Base-by-base conservation (phyloP, 2,113 vertebrate species). In the Myotis lucifugus region DNA sequence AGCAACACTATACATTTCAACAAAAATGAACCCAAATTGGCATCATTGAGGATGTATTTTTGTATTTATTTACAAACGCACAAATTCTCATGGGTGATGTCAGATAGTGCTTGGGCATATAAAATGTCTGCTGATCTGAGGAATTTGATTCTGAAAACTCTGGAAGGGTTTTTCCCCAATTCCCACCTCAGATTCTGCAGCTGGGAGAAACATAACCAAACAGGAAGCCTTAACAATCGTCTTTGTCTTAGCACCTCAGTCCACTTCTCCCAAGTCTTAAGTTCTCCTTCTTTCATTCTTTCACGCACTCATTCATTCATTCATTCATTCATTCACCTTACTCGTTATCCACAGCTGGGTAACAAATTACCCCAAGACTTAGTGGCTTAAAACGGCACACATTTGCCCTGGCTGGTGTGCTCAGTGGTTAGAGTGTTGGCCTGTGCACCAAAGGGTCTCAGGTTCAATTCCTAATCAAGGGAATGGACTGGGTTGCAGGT, bases 71-170 rank as follows among this genome's bases (percentile, higher is more conserved):
- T 46, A 90, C 42, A 88, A 94, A 73, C 42, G 85, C 34, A 88
- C 66, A 84, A 64, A 76, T 88, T 81, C 50, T 85, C 17, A 7
- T 40, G 56, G n/a, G 5, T 67, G 66, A 73, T 46, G 34, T 83
- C 61, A 54, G 52, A 32, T n/a, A 32, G 15, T 37, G 4, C 21
- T 42, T 67, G 76, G 34, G 18, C 13, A 72, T 46, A 50, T 19
- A 91, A 85, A 88, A 66, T 66, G 6, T 66, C 42, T 29, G 37
- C 1, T 81, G 83, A 93, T 13, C 8, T 88, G 73, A 2, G 48
- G n/a, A 70, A 76, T 88, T 92, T 85, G 61, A 70, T 72, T 70
- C 83, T 34, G 56, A 85, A 89, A 90, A 81, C 21, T 72, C 54
- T 77, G 34, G 27, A 42, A 93, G 32, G 66, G 18, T 73, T 70